Percentiles rank a stretch among this genome's conserved stretches.
phyloP scores from a whole-genome alignment of 2,888 invertebrate species.

The Pyrocoelia pectoralis region DNA sequence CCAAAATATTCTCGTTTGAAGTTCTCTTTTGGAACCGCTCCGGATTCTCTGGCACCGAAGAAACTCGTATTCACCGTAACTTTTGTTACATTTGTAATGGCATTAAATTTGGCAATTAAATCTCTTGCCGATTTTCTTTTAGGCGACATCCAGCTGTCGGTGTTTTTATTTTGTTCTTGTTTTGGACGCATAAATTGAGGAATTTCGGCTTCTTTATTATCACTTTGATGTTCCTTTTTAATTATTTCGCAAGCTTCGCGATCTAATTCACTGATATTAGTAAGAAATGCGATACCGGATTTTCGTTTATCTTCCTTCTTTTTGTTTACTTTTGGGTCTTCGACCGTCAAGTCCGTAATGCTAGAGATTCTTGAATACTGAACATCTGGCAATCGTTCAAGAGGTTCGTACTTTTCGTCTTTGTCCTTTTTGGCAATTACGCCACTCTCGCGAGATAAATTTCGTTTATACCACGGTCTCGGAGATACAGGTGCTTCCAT shows the following conservation, averaged over 20 bases:
- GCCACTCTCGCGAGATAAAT: conserved; percentile 48
- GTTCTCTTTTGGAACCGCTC: conserved; percentile 42
- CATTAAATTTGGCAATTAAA: conserved; percentile 70
- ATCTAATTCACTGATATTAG: conserved; percentile 82
- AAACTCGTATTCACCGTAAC: conserved; percentile 62
- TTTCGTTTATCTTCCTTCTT: conserved; percentile 63
- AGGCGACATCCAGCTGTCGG: conserved; percentile 52
- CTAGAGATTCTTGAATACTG: conserved; percentile 64
- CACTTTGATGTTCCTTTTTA: conserved; percentile 61
- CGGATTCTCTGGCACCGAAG: conserved; percentile 54
- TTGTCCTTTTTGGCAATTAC: conserved; percentile 54
- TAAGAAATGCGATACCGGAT: conserved; percentile 69
- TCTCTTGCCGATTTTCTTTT: conserved; percentile 61
- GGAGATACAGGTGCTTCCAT: conserved; percentile 62
- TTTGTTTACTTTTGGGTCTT: conserved; percentile 44
- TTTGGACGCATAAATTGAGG: conserved; percentile 58
- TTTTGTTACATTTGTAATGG: conserved; percentile 66
- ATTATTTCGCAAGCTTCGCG: conserved; percentile 80
- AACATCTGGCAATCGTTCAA: conserved; percentile 62
- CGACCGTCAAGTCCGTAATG: conserved; percentile 39
- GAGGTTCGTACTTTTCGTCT: conserved; percentile 54
- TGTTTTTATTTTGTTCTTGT: conserved; percentile 42
- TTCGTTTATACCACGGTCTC: conserved; percentile 73
- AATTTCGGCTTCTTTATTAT: conserved; percentile 46
- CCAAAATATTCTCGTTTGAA: conserved; percentile 52